phyloP scores from a whole-genome alignment of 2,113 vertebrate genomes.

The Pavo muticus region DNA sequence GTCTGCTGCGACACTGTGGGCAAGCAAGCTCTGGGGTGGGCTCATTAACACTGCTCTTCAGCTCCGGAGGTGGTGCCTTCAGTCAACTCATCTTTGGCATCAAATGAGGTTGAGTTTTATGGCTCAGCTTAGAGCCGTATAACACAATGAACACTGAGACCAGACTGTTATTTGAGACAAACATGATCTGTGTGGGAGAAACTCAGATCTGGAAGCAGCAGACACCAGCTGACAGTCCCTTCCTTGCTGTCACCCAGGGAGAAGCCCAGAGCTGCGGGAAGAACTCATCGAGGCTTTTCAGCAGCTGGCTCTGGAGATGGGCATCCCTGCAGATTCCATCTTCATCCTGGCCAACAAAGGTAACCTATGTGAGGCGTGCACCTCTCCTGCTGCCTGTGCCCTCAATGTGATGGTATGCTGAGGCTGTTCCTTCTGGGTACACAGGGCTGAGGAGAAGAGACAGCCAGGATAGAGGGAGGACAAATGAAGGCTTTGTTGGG shows the following conservation, averaged over 20 bases:
- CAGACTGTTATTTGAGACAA: neutral
- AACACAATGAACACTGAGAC: neutral
- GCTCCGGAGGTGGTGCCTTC: neutral
- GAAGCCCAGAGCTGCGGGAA: conserved; percentile 77
- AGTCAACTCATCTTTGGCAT: neutral
- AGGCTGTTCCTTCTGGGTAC: neutral
- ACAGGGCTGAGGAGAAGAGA: neutral
- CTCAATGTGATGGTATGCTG: fast-evolving
- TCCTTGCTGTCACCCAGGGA: conserved; percentile 74
- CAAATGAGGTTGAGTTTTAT: neutral
- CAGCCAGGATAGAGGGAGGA: neutral
- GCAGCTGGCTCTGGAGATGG: conserved; percentile 80
- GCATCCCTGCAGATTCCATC: conserved; percentile 78
- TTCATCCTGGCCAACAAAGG: conserved; percentile 83
- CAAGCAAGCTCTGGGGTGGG: neutral
- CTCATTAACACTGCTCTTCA: neutral
- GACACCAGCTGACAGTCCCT: neutral
- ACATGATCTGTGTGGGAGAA: neutral
- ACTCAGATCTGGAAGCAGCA: neutral
- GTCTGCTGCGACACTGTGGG: neutral
- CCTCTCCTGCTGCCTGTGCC: neutral
- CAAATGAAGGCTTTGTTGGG: neutral
- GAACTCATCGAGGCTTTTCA: conserved; percentile 84
- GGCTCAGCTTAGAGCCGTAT: neutral
- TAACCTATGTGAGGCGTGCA: neutral